Evolutionary conservation across 2,888 invertebrate genomes (phyloP).

Genomic region (Lepas anatifera): DNA sequence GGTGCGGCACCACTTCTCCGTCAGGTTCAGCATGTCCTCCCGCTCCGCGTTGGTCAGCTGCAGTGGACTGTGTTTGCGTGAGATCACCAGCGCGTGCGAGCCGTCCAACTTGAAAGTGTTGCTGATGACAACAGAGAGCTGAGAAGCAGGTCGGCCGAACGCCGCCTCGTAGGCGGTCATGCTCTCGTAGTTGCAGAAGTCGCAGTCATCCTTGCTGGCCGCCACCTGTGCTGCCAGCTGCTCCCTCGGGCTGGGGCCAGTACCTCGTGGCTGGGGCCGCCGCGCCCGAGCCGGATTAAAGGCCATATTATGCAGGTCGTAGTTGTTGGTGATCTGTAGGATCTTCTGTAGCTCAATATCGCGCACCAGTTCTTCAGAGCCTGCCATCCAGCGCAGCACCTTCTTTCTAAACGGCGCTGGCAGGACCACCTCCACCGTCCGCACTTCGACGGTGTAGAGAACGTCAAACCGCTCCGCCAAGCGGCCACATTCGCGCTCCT

Average conservation of each 20-base stretch:
- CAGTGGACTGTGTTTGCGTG: constrained; percentile 14
- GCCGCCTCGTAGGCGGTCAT: constrained; percentile 18
- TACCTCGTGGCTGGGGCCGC: constrained; percentile 15
- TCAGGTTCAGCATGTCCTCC: neutral
- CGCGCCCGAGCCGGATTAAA: constrained; percentile 18
- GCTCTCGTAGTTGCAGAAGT: constrained; percentile 16
- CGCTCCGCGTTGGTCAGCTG: neutral
- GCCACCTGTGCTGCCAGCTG: constrained; percentile 12
- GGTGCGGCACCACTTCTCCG: neutral
- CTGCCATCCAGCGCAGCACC: constrained; percentile 16
- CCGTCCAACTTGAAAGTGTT: constrained; percentile 21
- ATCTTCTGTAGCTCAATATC: constrained; percentile 15
- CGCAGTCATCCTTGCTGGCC: constrained; percentile 14
- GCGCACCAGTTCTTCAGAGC: neutral
- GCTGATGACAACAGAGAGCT: constrained; percentile 15
- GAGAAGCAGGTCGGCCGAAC: constrained; percentile 9
- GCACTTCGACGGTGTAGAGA: constrained; percentile 14
- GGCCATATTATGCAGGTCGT: constrained; percentile 17
- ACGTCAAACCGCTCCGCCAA: neutral
- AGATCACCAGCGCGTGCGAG: constrained; percentile 19
- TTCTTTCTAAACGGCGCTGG: constrained; percentile 11
- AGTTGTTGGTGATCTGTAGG: constrained; percentile 18
- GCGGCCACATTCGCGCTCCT: neutral
- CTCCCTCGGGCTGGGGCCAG: neutral
- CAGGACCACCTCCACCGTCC: constrained; percentile 4